These are phyloP conservation scores for Gallirallus australis DNA, from an alignment of 2,797 vertebrate genomes.

Conservation along the genomic window DNA sequence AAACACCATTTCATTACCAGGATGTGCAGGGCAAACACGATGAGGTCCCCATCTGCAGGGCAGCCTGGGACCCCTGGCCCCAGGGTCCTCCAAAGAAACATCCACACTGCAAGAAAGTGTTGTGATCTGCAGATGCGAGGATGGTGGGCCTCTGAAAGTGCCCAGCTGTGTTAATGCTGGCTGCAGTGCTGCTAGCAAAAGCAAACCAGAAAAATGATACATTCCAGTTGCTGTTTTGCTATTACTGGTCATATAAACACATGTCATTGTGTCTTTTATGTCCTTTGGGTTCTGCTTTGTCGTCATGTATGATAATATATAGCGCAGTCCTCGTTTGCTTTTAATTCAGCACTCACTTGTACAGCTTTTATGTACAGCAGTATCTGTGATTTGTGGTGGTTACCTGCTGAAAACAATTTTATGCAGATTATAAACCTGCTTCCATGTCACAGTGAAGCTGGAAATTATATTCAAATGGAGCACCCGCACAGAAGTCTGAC, in stretches of 20 bases:
- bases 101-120: accelerated
- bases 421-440: background rate
- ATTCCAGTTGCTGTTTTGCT: background rate
- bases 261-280: background rate
- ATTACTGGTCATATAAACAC: background rate
- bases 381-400: background rate
- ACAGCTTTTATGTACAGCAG: background rate
- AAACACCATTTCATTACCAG: accelerated
- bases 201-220: background rate
- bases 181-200: background rate
- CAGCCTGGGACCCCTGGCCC: accelerated
- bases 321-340: background rate
- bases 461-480: background rate
- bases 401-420: background rate
- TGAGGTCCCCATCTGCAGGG: background rate
- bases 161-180: background rate
- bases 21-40: background rate
- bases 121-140: background rate
- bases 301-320: accelerated
- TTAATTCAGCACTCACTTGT: background rate
- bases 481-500: background rate
- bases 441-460: background rate
- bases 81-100: background rate
- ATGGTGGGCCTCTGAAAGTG: background rate
- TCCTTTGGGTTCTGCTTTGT: background rate